A percentile compares a stretch with the other conserved stretches of the same genome.
These are phyloP conservation scores for Phataginus tetradactyla DNA, from an alignment of 2,797 vertebrate genomes.

Conservation along the genomic window DNA sequence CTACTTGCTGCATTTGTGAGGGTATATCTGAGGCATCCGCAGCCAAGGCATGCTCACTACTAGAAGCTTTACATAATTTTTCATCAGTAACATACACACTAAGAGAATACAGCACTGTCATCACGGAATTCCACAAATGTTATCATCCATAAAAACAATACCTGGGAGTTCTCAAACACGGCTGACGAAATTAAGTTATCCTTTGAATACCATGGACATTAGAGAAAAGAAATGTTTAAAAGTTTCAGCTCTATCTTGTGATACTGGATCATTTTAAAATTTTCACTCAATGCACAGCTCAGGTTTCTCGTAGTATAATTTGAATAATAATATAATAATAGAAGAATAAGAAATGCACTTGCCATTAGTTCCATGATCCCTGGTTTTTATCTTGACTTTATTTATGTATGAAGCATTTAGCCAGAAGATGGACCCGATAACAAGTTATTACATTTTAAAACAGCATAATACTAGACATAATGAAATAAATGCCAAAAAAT, in stretches of 20 bases:
- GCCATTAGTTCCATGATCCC: background rate
- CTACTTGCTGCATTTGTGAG: background rate
- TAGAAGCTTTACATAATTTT: background rate
- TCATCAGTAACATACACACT: background rate
- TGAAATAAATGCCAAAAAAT: background rate
- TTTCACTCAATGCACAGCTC: background rate
- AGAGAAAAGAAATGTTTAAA: background rate
- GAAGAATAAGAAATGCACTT: slow-evolving; percentile 45
- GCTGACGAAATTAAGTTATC: background rate
- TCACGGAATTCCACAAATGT: background rate
- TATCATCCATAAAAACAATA: slow-evolving; percentile 14
- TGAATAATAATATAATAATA: background rate
- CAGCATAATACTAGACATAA: slow-evolving; percentile 38
- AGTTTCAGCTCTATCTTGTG: slow-evolving; percentile 14
- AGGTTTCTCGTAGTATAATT: slow-evolving; percentile 45
- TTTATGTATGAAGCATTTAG: slow-evolving; percentile 56
- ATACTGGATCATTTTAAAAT: slow-evolving; percentile 38
- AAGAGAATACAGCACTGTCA: background rate
- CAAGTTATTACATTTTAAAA: slow-evolving; percentile 46
- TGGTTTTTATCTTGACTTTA: slow-evolving; percentile 39
- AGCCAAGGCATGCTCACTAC: background rate
- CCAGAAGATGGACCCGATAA: slow-evolving; percentile 22
- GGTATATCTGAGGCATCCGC: background rate
- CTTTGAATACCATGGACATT: background rate
- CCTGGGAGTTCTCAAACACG: background rate